Evolutionary conservation across 1,140 invertebrate genomes (phyloP), one percentile per base, ranked within the genome.

Genomic region (Anoplolepis gracilipes): DNA sequence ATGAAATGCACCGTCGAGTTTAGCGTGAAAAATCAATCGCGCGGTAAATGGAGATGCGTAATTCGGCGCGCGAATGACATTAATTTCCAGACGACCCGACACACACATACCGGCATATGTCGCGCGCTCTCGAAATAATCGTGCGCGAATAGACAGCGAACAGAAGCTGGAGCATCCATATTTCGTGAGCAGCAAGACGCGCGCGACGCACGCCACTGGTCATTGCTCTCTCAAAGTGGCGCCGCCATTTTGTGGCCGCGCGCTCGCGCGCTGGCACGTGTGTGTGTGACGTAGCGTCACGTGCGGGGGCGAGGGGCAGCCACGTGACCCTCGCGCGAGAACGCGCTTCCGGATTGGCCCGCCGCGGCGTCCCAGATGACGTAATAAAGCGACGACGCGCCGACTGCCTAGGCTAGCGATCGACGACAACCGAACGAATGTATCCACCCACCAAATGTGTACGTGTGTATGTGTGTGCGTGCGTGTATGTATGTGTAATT

Each of bases 241-340:
- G 64, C 70, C 65, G 85, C 89, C 90, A 90, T 90, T 90, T 90
- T 90, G 88, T 79, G 19, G 2, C 8, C 0, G n/a, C n/a, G 28
- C 67, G 84, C 84, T 79, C 81, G 86, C 25, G 67, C 78, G 42
- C 42, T n/a, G 22, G 84, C 72, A 73, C 73, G 61, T 22, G 6
- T 28, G 46, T 57, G 19, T 33, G 84, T 57, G 84, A n/a, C 72
- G 30, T 25, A 55, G 33, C 19, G 57, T 30, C 13, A 61, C 57
- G 25, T n/a, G 70, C 59, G 73, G 76, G 82, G 78, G 88, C 67
- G 88, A 75, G 70, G 81, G 55, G 62, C 30, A 13, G 55, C 84
- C 87, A 90, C 86, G 86, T 90, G 90, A 91, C 82, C 77, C 10
- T n/a, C n/a, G n/a, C n/a, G 8, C 19, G 22, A 30, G 0, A 28